These are phyloP conservation scores for Gadopsis bispinosus DNA, from an alignment of 2,797 vertebrate genomes.

Conservation along the genomic window DNA sequence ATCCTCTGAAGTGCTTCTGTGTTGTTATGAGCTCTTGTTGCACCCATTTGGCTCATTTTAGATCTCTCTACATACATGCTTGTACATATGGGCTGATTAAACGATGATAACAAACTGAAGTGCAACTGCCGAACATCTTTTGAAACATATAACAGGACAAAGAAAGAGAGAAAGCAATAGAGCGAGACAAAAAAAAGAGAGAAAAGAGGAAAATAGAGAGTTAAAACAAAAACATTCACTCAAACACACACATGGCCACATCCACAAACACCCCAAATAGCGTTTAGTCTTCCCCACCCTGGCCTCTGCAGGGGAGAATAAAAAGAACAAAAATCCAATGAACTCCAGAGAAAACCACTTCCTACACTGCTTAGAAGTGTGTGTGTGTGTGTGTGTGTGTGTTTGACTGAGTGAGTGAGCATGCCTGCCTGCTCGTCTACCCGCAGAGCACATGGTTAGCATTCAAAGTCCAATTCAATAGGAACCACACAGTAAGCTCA, in stretches of 20 bases:
- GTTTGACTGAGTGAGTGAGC: constrained; percentile 45
- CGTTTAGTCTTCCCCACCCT: constrained; percentile 57
- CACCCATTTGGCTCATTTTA: not conserved
- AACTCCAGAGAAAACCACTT: constrained; percentile 78
- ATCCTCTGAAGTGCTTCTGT: not conserved
- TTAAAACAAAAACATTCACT: constrained; percentile 44
- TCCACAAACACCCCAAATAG: constrained; percentile 33
- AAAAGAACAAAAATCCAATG: constrained; percentile 62
- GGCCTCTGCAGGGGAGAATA: constrained; percentile 63
- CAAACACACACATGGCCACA: constrained; percentile 35
- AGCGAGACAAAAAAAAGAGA: not conserved
- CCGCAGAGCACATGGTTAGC: constrained; percentile 78
- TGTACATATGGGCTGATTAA: not conserved
- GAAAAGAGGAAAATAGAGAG: not conserved
- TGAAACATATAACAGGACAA: not conserved
- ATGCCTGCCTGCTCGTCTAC: constrained; percentile 65
- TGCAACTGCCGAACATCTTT: not conserved
- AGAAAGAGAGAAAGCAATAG: not conserved
- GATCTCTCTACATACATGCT: not conserved
- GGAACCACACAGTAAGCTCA: constrained; percentile 75
- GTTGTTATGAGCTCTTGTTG: not conserved
- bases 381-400: constrained; percentile 32
- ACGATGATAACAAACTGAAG: not conserved
- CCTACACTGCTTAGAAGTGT: constrained; percentile 58
- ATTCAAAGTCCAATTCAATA: constrained; percentile 78